Conservation (phyloP, 2,113 vertebrate species). For the Callopanchax toddi region DNA sequence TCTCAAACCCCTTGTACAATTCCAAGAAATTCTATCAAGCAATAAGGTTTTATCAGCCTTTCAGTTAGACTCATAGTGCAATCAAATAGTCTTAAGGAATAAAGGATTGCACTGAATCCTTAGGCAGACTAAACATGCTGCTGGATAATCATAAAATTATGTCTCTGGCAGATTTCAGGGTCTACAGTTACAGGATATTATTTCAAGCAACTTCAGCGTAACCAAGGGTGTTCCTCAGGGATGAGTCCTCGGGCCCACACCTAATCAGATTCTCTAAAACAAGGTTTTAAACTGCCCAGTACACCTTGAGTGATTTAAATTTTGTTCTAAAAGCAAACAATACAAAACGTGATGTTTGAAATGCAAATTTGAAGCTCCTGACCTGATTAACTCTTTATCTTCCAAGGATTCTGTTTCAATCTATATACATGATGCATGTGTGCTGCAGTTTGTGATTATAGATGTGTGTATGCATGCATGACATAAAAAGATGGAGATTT, state of each 20-base stretch:
- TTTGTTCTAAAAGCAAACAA: too few relatives aligned
- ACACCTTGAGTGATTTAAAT: too few relatives aligned
- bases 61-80: neutral
- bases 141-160: too few relatives aligned
- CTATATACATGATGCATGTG: constrained; percentile 27
- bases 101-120: neutral
- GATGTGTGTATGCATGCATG: constrained; percentile 2
- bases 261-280: too few relatives aligned
- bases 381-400: neutral
- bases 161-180: too few relatives aligned
- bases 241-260: too few relatives aligned
- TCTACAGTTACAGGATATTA: too few relatives aligned
- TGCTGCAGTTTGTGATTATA: neutral
- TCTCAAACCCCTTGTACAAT: neutral
- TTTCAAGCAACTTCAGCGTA: too few relatives aligned
- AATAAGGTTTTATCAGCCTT: neutral
- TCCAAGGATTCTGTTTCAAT: constrained; percentile 20
- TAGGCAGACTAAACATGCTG: neutral
- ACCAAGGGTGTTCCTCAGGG: too few relatives aligned
- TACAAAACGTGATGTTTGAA: too few relatives aligned
- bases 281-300: too few relatives aligned
- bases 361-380: too few relatives aligned
- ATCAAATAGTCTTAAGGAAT: neutral
- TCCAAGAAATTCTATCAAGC: neutral
- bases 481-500: constrained; percentile 2